Evolutionary conservation across 2,888 invertebrate genomes (phyloP).

Genomic region (Yponomeuta cagnagella): DNA sequence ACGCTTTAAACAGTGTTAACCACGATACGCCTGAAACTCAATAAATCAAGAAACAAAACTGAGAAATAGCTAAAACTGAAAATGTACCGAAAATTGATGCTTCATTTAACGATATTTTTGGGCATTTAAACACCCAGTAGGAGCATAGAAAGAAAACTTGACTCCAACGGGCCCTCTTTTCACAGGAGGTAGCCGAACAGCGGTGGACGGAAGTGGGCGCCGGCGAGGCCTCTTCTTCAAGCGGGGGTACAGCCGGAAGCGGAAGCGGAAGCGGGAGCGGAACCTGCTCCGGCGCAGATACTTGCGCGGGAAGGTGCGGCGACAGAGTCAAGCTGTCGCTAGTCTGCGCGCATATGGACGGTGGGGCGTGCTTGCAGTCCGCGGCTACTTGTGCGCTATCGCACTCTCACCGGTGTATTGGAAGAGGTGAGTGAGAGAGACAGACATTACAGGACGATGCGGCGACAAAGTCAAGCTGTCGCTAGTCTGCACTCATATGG

Average conservation of each 20-base stretch:
- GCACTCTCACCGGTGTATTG: constrained; percentile 62
- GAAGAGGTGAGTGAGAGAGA: constrained; percentile 44
- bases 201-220: constrained; percentile 45
- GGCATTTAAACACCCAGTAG: no score
- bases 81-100: no score
- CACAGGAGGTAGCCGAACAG: constrained; percentile 57
- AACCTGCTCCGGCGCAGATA: constrained; percentile 14
- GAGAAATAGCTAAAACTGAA: no score
- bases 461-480: constrained; percentile 50
- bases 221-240: constrained; percentile 50
- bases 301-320: constrained; percentile 39
- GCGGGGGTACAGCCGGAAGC: constrained; percentile 17
- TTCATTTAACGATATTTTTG: no score
- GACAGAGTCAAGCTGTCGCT: constrained; percentile 52
- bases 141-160: no score
- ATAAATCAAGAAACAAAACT: no score
- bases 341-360: constrained; percentile 65
- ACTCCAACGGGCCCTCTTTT: background rate
- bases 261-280: constrained; percentile 32
- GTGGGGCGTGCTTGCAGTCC: constrained; percentile 53
- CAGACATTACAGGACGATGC: constrained; percentile 31
- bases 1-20: no score
- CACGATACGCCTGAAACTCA: no score
- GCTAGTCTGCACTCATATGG: constrained; percentile 62
- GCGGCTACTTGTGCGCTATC: constrained; percentile 61